phyloP scores from a whole-genome alignment of 37 sponge, comb jelly and placozoan genomes.

The Spongilla lacustris region DNA sequence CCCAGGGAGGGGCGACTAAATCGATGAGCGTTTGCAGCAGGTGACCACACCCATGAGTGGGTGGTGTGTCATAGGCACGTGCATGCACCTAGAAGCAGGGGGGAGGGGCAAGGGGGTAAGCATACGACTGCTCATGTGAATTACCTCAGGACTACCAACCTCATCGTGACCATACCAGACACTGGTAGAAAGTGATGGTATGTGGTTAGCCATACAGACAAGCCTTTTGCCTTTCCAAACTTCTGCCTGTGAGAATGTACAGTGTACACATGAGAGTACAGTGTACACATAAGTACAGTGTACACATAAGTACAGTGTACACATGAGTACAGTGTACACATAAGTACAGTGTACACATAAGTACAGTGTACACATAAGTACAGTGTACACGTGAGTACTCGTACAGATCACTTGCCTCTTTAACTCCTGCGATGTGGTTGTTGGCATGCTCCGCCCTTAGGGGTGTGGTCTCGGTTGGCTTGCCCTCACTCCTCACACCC shows the following conservation, averaged over 20 bases:
- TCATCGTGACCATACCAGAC: background rate
- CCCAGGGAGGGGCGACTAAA: slow-evolving; percentile 30
- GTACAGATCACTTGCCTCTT: background rate
- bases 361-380: too few species aligned
- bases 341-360: too few species aligned
- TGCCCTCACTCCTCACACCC: background rate
- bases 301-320: too few species aligned
- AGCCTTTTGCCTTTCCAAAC: background rate
- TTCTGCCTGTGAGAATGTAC: background rate
- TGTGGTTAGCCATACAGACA: background rate
- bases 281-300: background rate
- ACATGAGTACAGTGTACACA: too few species aligned
- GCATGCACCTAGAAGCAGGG: too few species aligned
- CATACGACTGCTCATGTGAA: too few species aligned
- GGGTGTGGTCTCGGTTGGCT: background rate
- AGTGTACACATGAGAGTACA: background rate
- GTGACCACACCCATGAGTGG: slow-evolving; percentile 18
- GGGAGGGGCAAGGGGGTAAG: too few species aligned
- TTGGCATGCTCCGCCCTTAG: background rate
- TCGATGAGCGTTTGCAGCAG: slow-evolving; percentile 38
- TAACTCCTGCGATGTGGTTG: background rate
- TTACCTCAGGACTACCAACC: too few species aligned
- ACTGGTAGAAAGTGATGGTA: background rate
- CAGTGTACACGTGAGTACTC: too few species aligned
- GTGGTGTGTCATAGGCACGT: background rate